Evolutionary conservation across 1,140 invertebrate genomes (phyloP).

Genomic region (Protaetia brevitarsis): DNA sequence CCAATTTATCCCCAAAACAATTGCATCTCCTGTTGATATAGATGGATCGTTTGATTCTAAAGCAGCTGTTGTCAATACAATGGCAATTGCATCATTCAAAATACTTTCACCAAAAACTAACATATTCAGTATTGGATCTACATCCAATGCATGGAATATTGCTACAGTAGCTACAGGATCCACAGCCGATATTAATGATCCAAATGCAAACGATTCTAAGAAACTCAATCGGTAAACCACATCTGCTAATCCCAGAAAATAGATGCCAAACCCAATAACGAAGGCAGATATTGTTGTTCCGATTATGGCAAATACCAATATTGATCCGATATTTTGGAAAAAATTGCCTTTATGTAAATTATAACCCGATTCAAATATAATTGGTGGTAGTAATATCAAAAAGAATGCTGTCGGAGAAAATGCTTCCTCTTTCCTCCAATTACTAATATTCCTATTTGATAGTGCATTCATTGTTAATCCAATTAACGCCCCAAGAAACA

Average conservation of each 20-base stretch:
- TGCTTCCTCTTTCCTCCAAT: constrained; percentile 95
- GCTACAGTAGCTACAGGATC: constrained; percentile 98
- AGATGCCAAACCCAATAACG: constrained; percentile 91
- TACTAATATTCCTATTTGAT: constrained; percentile 84
- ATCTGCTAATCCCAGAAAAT: constrained; percentile 84
- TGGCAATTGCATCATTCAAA: constrained; percentile 96
- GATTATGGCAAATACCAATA: constrained; percentile 93
- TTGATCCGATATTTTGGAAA: constrained; percentile 96
- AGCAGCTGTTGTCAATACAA: constrained; percentile 91
- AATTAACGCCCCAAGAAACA: constrained; percentile 89
- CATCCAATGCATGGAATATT: constrained; percentile 95
- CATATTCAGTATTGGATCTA: constrained; percentile 96
- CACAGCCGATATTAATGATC: constrained; percentile 96
- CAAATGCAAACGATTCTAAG: constrained; percentile 97
- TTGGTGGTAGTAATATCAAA: constrained; percentile 92
- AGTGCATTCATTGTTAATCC: constrained; percentile 88
- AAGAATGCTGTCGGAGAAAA: constrained; percentile 98
- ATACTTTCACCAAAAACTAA: constrained; percentile 98
- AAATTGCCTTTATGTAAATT: constrained; percentile 99
- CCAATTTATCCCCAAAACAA: constrained; percentile 84
- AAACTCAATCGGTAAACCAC: constrained; percentile 90
- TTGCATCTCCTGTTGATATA: constrained; percentile 75
- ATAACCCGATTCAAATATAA: constrained; percentile 98
- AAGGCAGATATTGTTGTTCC: constrained; percentile 95
- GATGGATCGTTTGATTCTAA: constrained; percentile 71